A percentile compares a stretch with the other conserved stretches of the same genome.
Conservation (phyloP, 2,113 vertebrate species). For the Callopanchax toddi region DNA sequence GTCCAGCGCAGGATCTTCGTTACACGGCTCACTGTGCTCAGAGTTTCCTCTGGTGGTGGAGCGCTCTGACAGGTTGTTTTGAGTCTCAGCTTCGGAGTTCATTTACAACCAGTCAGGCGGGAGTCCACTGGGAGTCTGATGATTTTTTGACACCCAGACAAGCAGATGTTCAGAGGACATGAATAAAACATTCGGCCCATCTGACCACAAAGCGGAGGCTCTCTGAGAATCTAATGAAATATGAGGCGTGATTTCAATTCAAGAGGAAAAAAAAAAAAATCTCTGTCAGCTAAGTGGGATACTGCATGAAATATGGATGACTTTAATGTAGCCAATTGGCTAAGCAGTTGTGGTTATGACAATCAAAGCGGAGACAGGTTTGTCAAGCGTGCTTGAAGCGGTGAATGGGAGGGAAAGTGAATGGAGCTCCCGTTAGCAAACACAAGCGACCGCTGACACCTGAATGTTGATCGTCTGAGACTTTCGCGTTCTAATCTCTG, state of each 20-base stretch:
- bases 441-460: conserved; percentile 43
- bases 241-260: conserved; percentile 65
- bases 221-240: conserved; percentile 68
- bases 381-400: conserved; percentile 35
- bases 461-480: conserved; percentile 45
- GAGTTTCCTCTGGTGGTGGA: conserved; percentile 48
- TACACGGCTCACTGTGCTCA: conserved; percentile 50
- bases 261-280: conserved; percentile 17
- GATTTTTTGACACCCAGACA: conserved; percentile 72
- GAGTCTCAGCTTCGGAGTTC: conserved; percentile 64
- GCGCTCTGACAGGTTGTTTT: conserved; percentile 72
- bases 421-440: conserved; percentile 55
- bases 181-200: conserved; percentile 80
- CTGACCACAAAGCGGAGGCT: conserved; percentile 56
- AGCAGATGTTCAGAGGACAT: conserved; percentile 73
- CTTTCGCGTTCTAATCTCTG: conserved; percentile 27
- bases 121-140: conserved; percentile 63
- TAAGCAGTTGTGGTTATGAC: conserved; percentile 61
- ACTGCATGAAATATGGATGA: conserved; percentile 74
- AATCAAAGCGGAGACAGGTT: conserved; percentile 70
- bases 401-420: conserved; percentile 56
- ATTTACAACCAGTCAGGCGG: conserved; percentile 70
- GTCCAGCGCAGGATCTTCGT: conserved; percentile 25
- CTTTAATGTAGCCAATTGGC: conserved; percentile 61
- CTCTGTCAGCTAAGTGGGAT: conserved; percentile 64